phyloP scores from a whole-genome alignment of 2,888 invertebrate genomes.

The Oxystoma pomonae region DNA sequence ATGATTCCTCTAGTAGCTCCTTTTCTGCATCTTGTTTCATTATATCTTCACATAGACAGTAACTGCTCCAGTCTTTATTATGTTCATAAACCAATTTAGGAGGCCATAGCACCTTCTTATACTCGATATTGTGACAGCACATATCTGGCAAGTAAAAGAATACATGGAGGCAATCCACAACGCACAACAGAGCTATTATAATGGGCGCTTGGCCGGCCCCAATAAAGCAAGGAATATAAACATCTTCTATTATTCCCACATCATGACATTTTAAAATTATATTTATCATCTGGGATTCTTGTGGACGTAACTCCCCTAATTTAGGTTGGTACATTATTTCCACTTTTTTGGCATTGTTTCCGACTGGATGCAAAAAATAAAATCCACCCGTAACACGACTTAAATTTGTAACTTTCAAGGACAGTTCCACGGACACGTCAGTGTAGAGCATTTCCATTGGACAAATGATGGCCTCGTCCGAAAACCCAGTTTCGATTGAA shows the following conservation, averaged over 20 bases:
- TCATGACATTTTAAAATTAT: slow-evolving; percentile 37
- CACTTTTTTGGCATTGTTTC: slow-evolving; percentile 36
- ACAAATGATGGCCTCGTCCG: slow-evolving; percentile 35
- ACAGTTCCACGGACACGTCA: slow-evolving; percentile 32
- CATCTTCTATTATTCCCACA: slow-evolving; percentile 41
- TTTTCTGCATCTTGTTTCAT: too few species aligned
- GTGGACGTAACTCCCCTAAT: slow-evolving; percentile 30
- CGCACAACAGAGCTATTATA: slow-evolving; percentile 40
- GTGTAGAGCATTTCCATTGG: slow-evolving; percentile 38
- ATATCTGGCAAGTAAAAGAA: slow-evolving; percentile 39
- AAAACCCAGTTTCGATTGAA: slow-evolving; percentile 32
- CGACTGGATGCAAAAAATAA: slow-evolving; percentile 35
- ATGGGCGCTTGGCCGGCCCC: slow-evolving; percentile 34
- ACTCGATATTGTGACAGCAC: slow-evolving; percentile 20
- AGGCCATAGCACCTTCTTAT: slow-evolving; percentile 34
- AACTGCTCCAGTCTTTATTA: slow-evolving; percentile 21
- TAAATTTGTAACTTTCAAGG: slow-evolving; percentile 40
- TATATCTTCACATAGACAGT: slow-evolving; percentile 26
- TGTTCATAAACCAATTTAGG: slow-evolving; percentile 32
- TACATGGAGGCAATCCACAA: slow-evolving; percentile 41
- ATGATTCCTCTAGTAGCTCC: too few species aligned
- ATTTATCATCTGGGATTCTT: slow-evolving; percentile 28
- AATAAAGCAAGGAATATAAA: slow-evolving; percentile 44
- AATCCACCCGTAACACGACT: slow-evolving; percentile 34
- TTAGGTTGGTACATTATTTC: slow-evolving; percentile 36